Evolutionary conservation across 1,140 invertebrate species (phyloP).

Genomic region (Reticulitermes speratus): DNA sequence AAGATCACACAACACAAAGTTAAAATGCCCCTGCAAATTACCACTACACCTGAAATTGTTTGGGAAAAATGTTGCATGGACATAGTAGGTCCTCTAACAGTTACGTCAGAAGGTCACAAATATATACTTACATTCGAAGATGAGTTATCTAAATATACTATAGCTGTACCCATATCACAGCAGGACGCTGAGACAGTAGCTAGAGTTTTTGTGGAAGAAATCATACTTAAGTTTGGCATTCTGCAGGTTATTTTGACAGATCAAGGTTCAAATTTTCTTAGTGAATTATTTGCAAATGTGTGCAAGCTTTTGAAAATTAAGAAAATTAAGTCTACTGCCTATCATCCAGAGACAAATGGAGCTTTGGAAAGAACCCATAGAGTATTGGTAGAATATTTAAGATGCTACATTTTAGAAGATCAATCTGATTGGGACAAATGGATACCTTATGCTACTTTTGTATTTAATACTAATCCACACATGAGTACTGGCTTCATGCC

Average conservation of each 20-base stretch:
- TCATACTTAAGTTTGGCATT: neutral
- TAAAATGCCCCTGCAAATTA: constrained; percentile 28
- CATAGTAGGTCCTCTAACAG: constrained; percentile 30
- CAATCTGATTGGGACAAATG: constrained; percentile 42
- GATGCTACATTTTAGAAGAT: constrained; percentile 40
- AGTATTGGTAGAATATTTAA: constrained; percentile 42
- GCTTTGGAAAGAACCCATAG: constrained; percentile 43
- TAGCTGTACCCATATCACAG: constrained; percentile 18
- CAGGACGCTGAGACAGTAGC: constrained; percentile 21
- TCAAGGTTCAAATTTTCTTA: constrained; percentile 22
- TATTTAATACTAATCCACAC: constrained; percentile 31
- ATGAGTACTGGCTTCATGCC: constrained; percentile 9
- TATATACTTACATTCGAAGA: constrained; percentile 31
- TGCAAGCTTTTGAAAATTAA: constrained; percentile 40
- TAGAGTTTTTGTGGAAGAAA: constrained; percentile 4
- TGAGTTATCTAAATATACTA: constrained; percentile 26
- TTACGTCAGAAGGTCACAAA: constrained; percentile 20
- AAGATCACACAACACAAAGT: constrained; percentile 3
- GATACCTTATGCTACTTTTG: constrained; percentile 24
- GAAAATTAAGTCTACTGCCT: constrained; percentile 40
- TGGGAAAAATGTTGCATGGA: constrained; percentile 26
- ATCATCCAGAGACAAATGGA: constrained; percentile 44
- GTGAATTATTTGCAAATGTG: constrained; percentile 38
- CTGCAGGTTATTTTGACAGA: neutral
- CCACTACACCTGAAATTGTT: neutral